phyloP scores from a whole-genome alignment of 2,888 invertebrate species.

The Helleia helle region DNA sequence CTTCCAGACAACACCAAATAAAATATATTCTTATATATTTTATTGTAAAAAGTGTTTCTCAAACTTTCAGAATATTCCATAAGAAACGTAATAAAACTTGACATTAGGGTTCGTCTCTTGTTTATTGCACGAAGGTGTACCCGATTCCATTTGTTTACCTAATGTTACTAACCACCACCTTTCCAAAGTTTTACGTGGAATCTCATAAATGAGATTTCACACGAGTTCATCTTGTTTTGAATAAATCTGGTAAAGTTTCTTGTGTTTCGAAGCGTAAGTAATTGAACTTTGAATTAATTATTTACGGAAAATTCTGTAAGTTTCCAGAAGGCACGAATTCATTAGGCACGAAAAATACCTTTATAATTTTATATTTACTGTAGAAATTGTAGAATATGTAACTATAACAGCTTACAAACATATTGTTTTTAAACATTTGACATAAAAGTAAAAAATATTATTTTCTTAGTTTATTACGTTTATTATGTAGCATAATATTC shows the following conservation, averaged over 20 bases:
- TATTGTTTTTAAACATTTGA: no score
- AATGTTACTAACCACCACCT: slow-evolving; percentile 31
- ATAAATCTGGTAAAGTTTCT: slow-evolving; percentile 29
- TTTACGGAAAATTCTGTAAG: slow-evolving; percentile 5
- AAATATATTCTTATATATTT: no score
- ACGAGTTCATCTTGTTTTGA: slow-evolving; percentile 35
- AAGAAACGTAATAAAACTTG: slow-evolving; percentile 56
- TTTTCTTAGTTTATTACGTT: no score
- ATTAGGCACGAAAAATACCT: slow-evolving; percentile 5
- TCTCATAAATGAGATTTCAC: slow-evolving; percentile 44
- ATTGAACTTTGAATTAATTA: slow-evolving; percentile 21
- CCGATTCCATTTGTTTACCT: slow-evolving; percentile 34
- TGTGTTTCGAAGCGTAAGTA: slow-evolving; percentile 25
- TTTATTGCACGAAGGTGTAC: slow-evolving; percentile 40
- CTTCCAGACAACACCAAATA: no score
- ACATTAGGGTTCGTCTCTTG: slow-evolving; percentile 31
- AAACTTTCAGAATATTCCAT: slow-evolving; percentile 13
- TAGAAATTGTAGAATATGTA: slow-evolving; percentile 6
- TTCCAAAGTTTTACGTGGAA: slow-evolving; percentile 31
- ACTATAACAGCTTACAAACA: no score
- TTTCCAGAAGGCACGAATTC: slow-evolving; percentile 1
- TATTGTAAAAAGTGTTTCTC: not conserved
- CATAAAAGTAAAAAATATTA: no score
- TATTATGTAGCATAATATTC: no score
- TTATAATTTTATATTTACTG: not conserved